Evolutionary conservation across 2,113 vertebrate genomes (phyloP), one percentile per base, ranked within the genome.

Genomic region (Prochilodus magdalenae): DNA sequence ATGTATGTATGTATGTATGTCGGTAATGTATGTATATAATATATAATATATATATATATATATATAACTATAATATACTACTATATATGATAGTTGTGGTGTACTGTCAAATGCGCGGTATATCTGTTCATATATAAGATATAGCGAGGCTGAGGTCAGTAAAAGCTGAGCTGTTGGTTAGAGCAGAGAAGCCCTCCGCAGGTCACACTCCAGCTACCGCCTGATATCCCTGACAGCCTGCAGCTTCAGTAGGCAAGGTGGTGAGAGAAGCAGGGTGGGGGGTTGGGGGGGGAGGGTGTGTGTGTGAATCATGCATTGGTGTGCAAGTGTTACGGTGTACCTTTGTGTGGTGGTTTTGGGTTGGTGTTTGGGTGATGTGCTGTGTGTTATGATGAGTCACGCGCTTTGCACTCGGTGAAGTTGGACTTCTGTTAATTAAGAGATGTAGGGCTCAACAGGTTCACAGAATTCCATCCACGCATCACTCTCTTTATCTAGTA

Each of bases 391-490:
- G 70, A 79, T 83, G 82, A 83, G 82, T 83, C 82, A 83, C 76
- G 2, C 18, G 44, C 70, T 73, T 47, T 69, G n/a, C 47, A 63
- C 24, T 65, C 70, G 76, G 36, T 79, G 76, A 79, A 47, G 75
- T 65, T 55, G 66, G 71, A n/a, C n/a, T 66, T 84, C 72, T 49
- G 91, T 91, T 44, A 92, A 91, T 93, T 90, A 91, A n/a, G 84
- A 84, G 78, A 74, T 77, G 82, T 70, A 55, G 75, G 59, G 72
- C 79, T 77, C 5, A 67, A 81, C 69, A 51, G 80, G 70, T 30
- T 76, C 57, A 15, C 67, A 13, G 30, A 72, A 75, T 36, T n/a
- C 75, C 77, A 69, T 65, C 55, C n/a, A n/a, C n/a, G n/a, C n/a
- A n/a, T 36, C 36, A 4, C 36, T 36, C 36, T 36, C 36, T 36